Conservation (phyloP, 2,888 invertebrate genomes). For the Cacoxenus indagator region DNA sequence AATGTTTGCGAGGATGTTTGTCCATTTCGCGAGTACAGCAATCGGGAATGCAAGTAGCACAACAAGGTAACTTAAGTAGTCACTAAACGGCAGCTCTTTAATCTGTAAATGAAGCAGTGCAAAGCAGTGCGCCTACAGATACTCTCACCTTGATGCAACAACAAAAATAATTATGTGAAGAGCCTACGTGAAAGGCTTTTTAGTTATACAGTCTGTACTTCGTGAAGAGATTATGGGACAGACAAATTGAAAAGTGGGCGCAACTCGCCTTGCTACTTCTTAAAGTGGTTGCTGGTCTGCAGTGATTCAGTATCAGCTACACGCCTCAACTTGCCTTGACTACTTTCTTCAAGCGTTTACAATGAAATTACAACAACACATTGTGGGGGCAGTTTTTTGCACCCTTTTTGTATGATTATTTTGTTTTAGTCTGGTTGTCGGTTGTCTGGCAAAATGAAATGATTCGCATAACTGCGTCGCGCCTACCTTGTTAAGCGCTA, state of each 20-base stretch:
- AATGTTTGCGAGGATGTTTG: no score
- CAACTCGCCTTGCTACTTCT: constrained; percentile 11
- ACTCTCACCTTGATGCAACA: neutral
- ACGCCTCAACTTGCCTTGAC: constrained; percentile 4
- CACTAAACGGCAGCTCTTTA: constrained; percentile 65
- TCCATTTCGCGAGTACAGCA: no score
- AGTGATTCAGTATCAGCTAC: neutral
- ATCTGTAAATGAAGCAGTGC: constrained; percentile 47
- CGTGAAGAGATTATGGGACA: no score
- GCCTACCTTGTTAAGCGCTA: constrained; percentile 61
- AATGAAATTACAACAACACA: neutral
- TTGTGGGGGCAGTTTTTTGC: neutral
- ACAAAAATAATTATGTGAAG: no score
- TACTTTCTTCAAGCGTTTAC: constrained; percentile 21
- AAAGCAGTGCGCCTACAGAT: neutral
- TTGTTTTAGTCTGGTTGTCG: no score
- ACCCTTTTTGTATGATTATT: no score
- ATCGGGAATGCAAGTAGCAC: constrained; percentile 2
- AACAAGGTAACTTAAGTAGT: constrained; percentile 46
- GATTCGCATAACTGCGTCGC: constrained; percentile 37
- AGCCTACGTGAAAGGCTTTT: neutral
- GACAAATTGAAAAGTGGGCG: constrained; percentile 24
- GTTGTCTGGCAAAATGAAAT: constrained; percentile 25
- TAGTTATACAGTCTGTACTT: neutral
- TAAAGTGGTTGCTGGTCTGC: neutral